These are phyloP conservation scores for Vicugna pacos DNA, from an alignment of 2,113 vertebrate genomes.

Conservation along the genomic window DNA sequence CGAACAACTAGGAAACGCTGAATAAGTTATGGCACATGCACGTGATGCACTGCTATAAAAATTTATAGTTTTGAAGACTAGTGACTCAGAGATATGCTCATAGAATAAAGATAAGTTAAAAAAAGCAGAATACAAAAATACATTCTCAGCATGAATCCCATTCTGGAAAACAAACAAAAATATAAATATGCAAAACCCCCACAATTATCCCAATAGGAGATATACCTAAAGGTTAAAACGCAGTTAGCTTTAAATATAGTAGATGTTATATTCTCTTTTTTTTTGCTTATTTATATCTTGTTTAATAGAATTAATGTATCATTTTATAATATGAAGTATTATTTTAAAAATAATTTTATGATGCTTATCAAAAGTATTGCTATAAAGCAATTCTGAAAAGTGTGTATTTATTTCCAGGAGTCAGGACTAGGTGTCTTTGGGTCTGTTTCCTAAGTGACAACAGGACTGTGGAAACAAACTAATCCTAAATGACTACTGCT, in stretches of 20 bases:
- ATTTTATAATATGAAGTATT: not conserved
- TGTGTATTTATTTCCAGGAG: not conserved
- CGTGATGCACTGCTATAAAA: not conserved
- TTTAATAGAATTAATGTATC: not conserved
- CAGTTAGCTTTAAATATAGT: not conserved
- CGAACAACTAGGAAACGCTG: conserved; percentile 22
- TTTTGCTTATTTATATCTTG: not conserved
- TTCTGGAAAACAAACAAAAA: not conserved
- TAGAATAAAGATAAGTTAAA: not conserved
- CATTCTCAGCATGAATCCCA: not conserved
- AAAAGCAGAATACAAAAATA: not conserved
- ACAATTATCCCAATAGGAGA: not conserved
- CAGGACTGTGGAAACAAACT: not conserved
- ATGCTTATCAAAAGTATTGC: conserved; percentile 4
- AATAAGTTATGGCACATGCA: not conserved
- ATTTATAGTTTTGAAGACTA: not conserved
- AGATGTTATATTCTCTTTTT: not conserved
- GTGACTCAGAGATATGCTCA: not conserved
- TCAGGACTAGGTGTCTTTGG: not conserved
- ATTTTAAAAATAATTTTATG: not conserved
- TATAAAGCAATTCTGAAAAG: conserved; percentile 30
- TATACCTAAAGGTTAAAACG: not conserved
- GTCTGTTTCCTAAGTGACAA: not conserved
- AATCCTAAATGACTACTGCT: conserved; percentile 9
- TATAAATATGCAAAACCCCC: not conserved